Evolutionary conservation across 1,140 invertebrate species (phyloP), one percentile per base, ranked within the genome.

Genomic region (Drosophila guanche): DNA sequence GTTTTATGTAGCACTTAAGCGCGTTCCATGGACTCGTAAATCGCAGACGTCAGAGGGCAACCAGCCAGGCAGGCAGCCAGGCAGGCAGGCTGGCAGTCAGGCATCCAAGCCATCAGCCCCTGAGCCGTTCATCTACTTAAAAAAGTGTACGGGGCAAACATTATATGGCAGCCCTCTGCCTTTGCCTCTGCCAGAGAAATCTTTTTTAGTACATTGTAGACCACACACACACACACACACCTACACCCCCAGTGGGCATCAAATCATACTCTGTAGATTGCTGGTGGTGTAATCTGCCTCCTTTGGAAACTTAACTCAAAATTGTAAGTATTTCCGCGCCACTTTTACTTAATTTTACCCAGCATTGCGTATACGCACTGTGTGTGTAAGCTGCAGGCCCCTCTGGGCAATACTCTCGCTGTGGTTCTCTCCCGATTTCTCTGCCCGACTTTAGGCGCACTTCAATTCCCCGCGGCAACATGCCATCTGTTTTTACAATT

Each of bases 1-100:
- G 81, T 85, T 85, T 86, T 86, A 85, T 81, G 83, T 85, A 85
- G 73, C 81, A 85, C 83, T 85, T 85, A 78, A 86, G 81, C 74
- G 81, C 74, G 68, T 67, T 86, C 51, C 77, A 79, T 88, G 83
- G 65, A 77, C 77, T 77, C 81, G 60, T 86, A 86, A 86, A 86
- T 85, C 81, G 77, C 77, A 74, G 63, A 51, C 52, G 40, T 27
- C 25, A 27, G 33, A 12, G 10, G n/a, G 22, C 29, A 25, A 16
- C 0, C 5, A 33, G 7, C 29, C 8, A 27, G 10, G 3, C 33
- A 37, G 33, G 3, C 33, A 4, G 33, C 4, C 25, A 27, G 25
- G 25, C 25, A 27, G 10, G 8, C 29, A 37, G 33, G 33, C 16
- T 20, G n/a, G 22, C 29, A 25, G 27, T 0, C 5, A 37, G 33